Conservation (phyloP, 2,888 invertebrate species). For the Nomada flava region DNA sequence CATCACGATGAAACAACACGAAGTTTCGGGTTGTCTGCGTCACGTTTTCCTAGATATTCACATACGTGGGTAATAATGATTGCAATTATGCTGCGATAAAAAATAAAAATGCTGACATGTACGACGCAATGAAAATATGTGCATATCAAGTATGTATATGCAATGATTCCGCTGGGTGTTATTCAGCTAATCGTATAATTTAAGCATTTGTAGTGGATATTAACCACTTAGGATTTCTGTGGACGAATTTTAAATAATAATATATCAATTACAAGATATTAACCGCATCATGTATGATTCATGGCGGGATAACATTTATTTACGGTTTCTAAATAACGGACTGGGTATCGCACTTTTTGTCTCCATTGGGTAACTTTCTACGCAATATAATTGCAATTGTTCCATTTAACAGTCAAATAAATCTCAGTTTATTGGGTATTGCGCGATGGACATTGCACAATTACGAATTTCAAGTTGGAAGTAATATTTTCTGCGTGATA, state of each 20-base stretch:
- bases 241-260: no score
- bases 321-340: background rate
- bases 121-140: no score
- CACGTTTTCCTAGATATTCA: background rate
- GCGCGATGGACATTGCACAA: background rate
- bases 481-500: background rate
- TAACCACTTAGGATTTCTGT: background rate
- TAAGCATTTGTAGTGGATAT: no score
- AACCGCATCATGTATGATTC: no score
- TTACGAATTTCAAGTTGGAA: background rate
- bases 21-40: no score
- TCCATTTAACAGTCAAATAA: conserved; percentile 7
- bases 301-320: background rate
- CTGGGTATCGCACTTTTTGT: background rate
- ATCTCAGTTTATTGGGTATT: background rate
- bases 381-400: conserved; percentile 7
- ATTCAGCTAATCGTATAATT: no score
- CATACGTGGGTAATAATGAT: background rate
- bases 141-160: no score
- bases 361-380: background rate
- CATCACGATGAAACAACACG: background rate
- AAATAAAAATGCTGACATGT: no score
- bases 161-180: no score
- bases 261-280: no score
- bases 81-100: background rate